Base-by-base conservation (phyloP, 2,888 invertebrate species). In the Spisula subtruncata region DNA sequence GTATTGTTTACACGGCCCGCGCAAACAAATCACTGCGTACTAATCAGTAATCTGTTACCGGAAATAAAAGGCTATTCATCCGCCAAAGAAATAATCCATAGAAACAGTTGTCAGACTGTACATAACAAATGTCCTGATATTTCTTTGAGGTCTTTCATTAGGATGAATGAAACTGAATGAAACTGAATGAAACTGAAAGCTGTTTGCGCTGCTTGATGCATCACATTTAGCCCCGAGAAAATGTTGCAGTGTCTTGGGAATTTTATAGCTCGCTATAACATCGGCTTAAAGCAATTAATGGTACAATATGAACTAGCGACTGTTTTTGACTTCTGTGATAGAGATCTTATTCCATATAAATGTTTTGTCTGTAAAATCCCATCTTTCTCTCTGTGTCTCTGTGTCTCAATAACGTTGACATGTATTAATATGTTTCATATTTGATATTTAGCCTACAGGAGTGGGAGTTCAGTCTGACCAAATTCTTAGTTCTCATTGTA, bases 21-120 rank as follows among this genome's bases (percentile, higher is more conserved):
- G 87, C 91, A 91, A 92, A 92, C 89, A 92, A 89, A 90, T 92
- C 91, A 89, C 87, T 81, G 81, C 85, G 85, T 48, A 89, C 87
- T 88, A 92, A 92, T 92, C 92, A 89, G 92, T 91, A 87, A 87
- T 87, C 85, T 84, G 80, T 89, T 82, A 48, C 80, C 66, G 83
- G 84, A 82, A 75, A 88, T 87, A 90, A 90, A 87, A 71, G 82
- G 51, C 81, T 81, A 88, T 90, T 90, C 85, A 85, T 25, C 75
- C 56, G 75, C 85, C 56, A 83, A 86, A 83, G 86, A 83, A 86
- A 66, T 66, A 84, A 86, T 82, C 86, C 71, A 80, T 88, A 86
- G 89, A 91, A 87, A 87, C 60, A 51, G 84, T 86, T 91, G 91
- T 87, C 91, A 86, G 75, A 48, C 51, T 80, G 71, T 85, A 84